A percentile compares a stretch with the other conserved stretches of the same genome.
Conservation (phyloP, 2,113 vertebrate genomes). For the Festucalex cinctus region DNA sequence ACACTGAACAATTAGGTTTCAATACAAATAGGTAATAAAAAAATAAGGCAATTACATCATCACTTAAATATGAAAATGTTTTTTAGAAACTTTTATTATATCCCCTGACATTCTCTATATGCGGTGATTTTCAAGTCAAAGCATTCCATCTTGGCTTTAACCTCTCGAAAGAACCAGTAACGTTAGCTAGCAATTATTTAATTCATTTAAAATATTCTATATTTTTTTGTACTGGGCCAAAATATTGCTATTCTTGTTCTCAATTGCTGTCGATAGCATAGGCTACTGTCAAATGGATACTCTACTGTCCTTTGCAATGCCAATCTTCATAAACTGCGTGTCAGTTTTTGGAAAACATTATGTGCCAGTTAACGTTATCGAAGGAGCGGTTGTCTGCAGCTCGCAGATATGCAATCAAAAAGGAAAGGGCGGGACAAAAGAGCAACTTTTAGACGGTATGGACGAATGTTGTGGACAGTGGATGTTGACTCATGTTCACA, state of each 20-base stretch:
- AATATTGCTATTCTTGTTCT: background rate
- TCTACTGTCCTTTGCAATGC: background rate
- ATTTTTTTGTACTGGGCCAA: background rate
- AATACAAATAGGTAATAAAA: too few relatives aligned
- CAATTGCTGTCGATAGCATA: background rate
- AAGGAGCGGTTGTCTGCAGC: conserved; percentile 49
- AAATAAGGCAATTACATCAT: too few relatives aligned
- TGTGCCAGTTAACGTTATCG: conserved; percentile 45
- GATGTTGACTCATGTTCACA: background rate
- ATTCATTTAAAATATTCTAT: background rate
- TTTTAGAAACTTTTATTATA: too few relatives aligned
- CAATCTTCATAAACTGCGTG: conserved; percentile 14
- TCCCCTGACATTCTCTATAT: too few relatives aligned
- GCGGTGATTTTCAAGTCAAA: background rate
- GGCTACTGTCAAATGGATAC: background rate
- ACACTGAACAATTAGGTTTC: too few relatives aligned
- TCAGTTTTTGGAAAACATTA: conserved; percentile 16
- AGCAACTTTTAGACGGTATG: background rate
- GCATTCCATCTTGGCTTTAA: background rate
- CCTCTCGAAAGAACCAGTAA: background rate
- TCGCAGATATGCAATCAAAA: conserved; percentile 43
- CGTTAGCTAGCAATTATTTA: too few relatives aligned
- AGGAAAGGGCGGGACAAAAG: conserved; percentile 39
- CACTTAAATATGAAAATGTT: too few relatives aligned
- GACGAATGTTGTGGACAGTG: background rate